Evolutionary conservation across 23 tunicate species (phyloP), one percentile per base, ranked within the genome.

Genomic region (Trididemnum clinides): DNA sequence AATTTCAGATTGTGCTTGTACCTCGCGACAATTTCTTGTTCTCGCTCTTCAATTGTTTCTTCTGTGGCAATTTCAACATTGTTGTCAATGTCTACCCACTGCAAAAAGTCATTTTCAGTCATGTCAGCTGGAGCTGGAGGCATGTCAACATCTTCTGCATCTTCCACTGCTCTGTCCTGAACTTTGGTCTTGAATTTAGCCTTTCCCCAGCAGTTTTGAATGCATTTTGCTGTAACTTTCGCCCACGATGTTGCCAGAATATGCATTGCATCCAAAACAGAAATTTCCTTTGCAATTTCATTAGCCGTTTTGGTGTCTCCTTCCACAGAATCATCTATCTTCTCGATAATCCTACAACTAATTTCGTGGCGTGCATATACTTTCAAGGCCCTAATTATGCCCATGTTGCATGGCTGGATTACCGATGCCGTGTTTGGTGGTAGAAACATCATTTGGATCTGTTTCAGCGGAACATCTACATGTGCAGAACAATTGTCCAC

Each of bases 1-100:
- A 66, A 66, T 66, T 66, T 66, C 75, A 66, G 75, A 66, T 78
- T 78, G 84, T 76, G n/a, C n/a, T n/a, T n/a, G n/a, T n/a, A n/a
- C n/a, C n/a, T n/a, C n/a, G n/a, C n/a, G n/a, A n/a, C n/a, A n/a
- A n/a, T n/a, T n/a, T n/a, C n/a, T n/a, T n/a, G n/a, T n/a, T n/a
- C n/a, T n/a, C n/a, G n/a, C n/a, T n/a, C n/a, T n/a, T n/a, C n/a
- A 62, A 62, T 21, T 62, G 69, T 62, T 71, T 71, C 20, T 71
- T 33, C 77, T 71, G 77, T 71, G 77, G 39, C 39, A 33, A 15
- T 71, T 33, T 33, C 77, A 71, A 71, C 77, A 71, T 62, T 25
- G n/a, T 62, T 62, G 25, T 62, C 69, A 62, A 62, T 62, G 69
- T 62, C 69, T 62, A 38, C 28, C 82, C 82, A 76, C 82, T 36